phyloP scores from a whole-genome alignment of 2,113 vertebrate genomes.

The Gambusia holbrooki region DNA sequence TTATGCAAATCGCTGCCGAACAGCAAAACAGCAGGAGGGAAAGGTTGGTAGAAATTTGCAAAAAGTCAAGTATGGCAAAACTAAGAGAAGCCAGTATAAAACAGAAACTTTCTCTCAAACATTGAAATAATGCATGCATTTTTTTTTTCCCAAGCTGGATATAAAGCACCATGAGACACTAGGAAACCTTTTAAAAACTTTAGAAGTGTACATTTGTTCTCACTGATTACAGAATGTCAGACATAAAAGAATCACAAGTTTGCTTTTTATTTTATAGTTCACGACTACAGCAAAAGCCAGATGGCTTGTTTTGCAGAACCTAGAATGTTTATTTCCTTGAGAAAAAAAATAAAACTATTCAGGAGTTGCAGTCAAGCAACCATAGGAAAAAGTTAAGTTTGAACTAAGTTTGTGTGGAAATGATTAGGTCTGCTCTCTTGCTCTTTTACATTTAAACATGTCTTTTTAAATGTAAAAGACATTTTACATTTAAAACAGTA shows the following conservation, averaged over 20 bases:
- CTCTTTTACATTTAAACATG: too few relatives aligned
- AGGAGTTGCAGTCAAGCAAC: neutral
- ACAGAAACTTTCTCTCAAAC: too few relatives aligned
- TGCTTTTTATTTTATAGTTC: conserved; percentile 5
- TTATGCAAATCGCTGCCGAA: conserved; percentile 19
- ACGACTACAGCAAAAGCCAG: conserved; percentile 9
- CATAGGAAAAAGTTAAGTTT: neutral
- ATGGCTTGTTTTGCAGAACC: neutral
- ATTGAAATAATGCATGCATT: neutral
- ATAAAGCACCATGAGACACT: neutral
- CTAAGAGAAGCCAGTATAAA: conserved; percentile 1
- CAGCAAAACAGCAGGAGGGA: neutral
- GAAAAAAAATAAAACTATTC: neutral
- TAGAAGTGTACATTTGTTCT: conserved; percentile 7
- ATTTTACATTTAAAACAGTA: neutral
- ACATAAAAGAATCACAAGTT: neutral
- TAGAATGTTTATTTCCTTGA: conserved; percentile 3
- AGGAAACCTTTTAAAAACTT: conserved; percentile 15
- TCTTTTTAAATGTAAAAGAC: too few relatives aligned
- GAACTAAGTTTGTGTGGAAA: neutral
- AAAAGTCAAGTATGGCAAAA: neutral
- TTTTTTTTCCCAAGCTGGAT: conserved; percentile 1
- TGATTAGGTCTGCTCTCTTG: neutral
- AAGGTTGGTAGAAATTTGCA: neutral
- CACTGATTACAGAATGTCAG: conserved; percentile 11